A percentile compares a stretch with the other conserved stretches of the same genome.
These are phyloP conservation scores for Actenoides lindsayi DNA, from an alignment of 2,113 vertebrate species.

Conservation along the genomic window DNA sequence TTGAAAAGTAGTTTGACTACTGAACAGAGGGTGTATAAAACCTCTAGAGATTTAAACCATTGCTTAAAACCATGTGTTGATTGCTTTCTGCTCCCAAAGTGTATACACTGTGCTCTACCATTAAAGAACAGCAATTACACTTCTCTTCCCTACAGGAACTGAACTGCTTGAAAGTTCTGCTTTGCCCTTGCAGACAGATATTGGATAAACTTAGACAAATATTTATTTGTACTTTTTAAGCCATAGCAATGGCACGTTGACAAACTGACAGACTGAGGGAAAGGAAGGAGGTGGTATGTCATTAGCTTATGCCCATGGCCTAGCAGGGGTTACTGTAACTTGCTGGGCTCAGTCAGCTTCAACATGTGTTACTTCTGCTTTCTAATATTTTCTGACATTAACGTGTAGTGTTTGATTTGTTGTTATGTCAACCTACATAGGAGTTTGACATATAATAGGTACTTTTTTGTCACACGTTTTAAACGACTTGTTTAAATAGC, in stretches of 20 bases:
- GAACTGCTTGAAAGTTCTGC: not conserved
- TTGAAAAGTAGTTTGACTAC: not conserved
- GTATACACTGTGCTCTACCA: not conserved
- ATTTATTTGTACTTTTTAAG: not conserved
- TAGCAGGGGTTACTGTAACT: not conserved
- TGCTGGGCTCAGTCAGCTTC: not conserved
- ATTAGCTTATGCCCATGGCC: not conserved
- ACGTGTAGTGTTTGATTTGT: constrained; percentile 5
- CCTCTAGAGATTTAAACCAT: not conserved
- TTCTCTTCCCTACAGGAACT: not conserved
- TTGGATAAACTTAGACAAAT: not conserved
- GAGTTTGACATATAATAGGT: constrained; percentile 23
- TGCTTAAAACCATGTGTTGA: accelerated
- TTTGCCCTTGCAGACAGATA: not conserved
- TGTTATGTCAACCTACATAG: constrained; percentile 24
- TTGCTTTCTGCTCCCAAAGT: not conserved
- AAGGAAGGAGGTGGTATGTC: not conserved
- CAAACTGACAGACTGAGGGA: not conserved
- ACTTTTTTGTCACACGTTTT: constrained; percentile 9
- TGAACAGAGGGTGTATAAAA: not conserved
- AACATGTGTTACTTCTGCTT: constrained; percentile 14
- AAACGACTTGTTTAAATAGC: constrained; percentile 54
- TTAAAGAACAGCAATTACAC: not conserved
- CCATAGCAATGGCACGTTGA: not conserved
- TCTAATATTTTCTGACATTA: constrained; percentile 39